Base-by-base conservation (phyloP, 2,888 invertebrate genomes). In the Agonopterix heracliana region DNA sequence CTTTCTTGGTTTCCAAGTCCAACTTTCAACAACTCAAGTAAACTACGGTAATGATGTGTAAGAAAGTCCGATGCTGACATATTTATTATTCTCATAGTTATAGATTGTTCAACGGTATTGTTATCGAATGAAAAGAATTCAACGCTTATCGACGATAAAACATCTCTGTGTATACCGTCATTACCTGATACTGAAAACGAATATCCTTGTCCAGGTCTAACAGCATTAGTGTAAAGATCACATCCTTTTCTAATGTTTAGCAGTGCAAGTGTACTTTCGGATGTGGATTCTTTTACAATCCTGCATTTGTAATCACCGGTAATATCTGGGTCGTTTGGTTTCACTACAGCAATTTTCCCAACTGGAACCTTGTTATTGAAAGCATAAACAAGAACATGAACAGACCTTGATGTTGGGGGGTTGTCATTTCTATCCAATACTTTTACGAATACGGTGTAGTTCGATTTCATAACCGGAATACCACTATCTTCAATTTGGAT, bases 401-500 rank as follows among this genome's bases (percentile, higher is more conserved):
- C 95, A 9, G 94, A 94, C 64, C 98, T 90, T 13, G 96, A 90
- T 2, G 92, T 92, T 0, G 96, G 97, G 11, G 97, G 96, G 71
- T 95, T 96, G 66, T 98, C 98, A 75, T 98, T 98, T 74, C 95
- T 93, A 78, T 98, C 98, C 11, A 94, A 78, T 2, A 98, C 92
- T 53, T 92, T 91, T 11, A 97, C 91, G 17, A 90, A 90, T 47
- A 98, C 90, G 8, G 91, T 90, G 69, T 95, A 94, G 59, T 94
- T 94, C 0, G 96, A 95, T 62, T 92, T 93, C 93, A 95, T 94
- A 57, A 92, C 92, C 0, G 97, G 97, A 36, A 89, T 90, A 0
- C 97, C 97, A 66, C 94, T 96, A 71, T 98, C 98, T 79, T 95
- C 95, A 4, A 97, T 96, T 78, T 96, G 93, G 47, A 98, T 92